Percentiles rank a stretch among this genome's conserved stretches.
These are phyloP conservation scores for Nezara viridula DNA, from an alignment of 2,888 invertebrate species.

Conservation along the genomic window DNA sequence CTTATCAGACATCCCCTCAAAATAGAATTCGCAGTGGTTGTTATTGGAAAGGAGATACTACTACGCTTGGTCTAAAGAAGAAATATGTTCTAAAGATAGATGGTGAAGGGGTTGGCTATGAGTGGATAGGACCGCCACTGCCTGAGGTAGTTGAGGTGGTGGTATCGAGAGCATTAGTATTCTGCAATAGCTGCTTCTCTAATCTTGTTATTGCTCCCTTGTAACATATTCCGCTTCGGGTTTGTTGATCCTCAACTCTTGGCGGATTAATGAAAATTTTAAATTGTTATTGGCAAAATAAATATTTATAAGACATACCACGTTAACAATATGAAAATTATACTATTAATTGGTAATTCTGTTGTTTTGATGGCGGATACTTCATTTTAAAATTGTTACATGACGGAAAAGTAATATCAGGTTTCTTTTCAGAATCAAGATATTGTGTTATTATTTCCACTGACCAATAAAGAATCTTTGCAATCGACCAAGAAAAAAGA, in stretches of 20 bases:
- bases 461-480: too few species aligned
- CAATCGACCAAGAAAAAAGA: too few species aligned
- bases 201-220: slow-evolving; percentile 14
- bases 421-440: too few species aligned
- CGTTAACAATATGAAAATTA: too few species aligned
- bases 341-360: neutral
- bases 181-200: neutral
- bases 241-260: neutral
- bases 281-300: neutral
- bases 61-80: neutral
- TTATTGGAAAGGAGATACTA: neutral
- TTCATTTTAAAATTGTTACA: too few species aligned
- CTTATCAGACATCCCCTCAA: neutral
- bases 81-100: slow-evolving; percentile 3
- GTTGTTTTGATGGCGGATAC: neutral
- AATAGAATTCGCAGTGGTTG: neutral
- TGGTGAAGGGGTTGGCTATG: neutral
- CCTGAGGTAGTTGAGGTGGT: too few species aligned
- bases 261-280: neutral
- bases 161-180: slow-evolving; percentile 1
- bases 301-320: too few species aligned
- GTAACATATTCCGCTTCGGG: neutral
- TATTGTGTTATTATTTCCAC: too few species aligned
- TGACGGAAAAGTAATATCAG: too few species aligned
- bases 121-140: too few species aligned